Evolutionary conservation across 1,140 invertebrate genomes (phyloP), one percentile per base, ranked within the genome.

Genomic region (Steinernema khuongi): DNA sequence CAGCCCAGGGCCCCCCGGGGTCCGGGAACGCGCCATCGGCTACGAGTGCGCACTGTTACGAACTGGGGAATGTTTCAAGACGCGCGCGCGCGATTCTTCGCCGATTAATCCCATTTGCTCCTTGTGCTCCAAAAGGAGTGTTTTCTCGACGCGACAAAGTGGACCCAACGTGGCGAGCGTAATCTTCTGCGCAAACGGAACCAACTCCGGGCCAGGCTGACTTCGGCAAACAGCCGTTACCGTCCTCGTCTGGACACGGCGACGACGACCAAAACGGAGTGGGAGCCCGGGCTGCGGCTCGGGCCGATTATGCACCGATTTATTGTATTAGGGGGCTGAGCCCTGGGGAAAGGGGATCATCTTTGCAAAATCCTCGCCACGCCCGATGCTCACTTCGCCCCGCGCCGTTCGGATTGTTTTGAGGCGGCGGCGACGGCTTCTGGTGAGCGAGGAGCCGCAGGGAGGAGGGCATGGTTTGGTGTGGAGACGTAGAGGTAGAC

Each of bases 301-400:
- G 50, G 50, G 50, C 50, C 50, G 50, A 60, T 60, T 60, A 60
- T 60, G 50, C 50, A 60, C 50, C 50, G 50, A 60, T 60, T 60
- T 60, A 60, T 60, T 60, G 50, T 60, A 60, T 60, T 60, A 60
- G 50, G 50, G 50, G 50, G 50, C 50, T 60, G 7, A 60, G 50
- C 50, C 50, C 50, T 22, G 4, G 50, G 50, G 50, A 60, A 60
- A 60, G 50, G 50, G 50, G 50, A 60, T 60, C 50, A 60, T 60
- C 50, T 60, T 60, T 60, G 50, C 50, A 60, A 60, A 60, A 60
- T 60, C 22, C 50, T 60, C 50, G 50, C 50, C 50, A 60, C 50
- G 50, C 50, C 50, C 50, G 50, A 60, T 60, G 50, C 19, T 60
- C 50, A 60, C 50, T 60, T 60, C 22, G 50, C 36, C 36, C 7